phyloP scores from a whole-genome alignment of 2,113 vertebrate genomes.

The Thamnophis sirtalis region DNA sequence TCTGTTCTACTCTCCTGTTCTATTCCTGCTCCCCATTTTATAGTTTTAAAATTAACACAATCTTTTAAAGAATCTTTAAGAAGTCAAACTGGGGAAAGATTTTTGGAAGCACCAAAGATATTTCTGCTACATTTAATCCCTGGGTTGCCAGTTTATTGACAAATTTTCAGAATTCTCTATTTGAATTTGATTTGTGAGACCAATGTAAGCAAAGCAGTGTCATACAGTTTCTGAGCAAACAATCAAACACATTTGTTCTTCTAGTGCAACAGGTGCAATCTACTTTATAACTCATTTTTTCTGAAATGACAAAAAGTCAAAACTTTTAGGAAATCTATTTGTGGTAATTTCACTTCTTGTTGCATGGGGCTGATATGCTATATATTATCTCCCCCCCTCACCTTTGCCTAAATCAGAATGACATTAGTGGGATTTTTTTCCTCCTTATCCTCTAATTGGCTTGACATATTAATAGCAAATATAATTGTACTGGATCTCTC shows the following conservation, averaged over 20 bases:
- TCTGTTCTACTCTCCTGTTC: background rate
- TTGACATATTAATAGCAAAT: constrained; percentile 39
- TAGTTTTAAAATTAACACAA: background rate
- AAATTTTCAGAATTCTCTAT: background rate
- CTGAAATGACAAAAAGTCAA: background rate
- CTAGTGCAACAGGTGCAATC: background rate
- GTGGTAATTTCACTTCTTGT: background rate
- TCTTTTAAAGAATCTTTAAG: background rate
- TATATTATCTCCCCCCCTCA: constrained; percentile 26
- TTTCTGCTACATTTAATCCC: background rate
- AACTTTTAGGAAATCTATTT: background rate
- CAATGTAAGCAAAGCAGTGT: background rate
- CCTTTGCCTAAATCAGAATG: constrained; percentile 8
- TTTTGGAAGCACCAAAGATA: background rate
- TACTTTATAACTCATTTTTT: background rate
- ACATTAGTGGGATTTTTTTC: constrained; percentile 32
- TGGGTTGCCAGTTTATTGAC: background rate
- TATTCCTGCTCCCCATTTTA: background rate
- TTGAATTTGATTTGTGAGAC: background rate
- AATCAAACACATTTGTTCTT: background rate
- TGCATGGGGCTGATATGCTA: background rate
- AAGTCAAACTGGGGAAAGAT: background rate
- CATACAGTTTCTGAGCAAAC: background rate
- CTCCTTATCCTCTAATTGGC: constrained; percentile 26
- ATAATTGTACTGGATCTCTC: constrained; percentile 16